Percentiles rank a stretch among this genome's conserved stretches.
phyloP scores from a whole-genome alignment of 2,888 invertebrate species.

The Dichetophora obliterata region DNA sequence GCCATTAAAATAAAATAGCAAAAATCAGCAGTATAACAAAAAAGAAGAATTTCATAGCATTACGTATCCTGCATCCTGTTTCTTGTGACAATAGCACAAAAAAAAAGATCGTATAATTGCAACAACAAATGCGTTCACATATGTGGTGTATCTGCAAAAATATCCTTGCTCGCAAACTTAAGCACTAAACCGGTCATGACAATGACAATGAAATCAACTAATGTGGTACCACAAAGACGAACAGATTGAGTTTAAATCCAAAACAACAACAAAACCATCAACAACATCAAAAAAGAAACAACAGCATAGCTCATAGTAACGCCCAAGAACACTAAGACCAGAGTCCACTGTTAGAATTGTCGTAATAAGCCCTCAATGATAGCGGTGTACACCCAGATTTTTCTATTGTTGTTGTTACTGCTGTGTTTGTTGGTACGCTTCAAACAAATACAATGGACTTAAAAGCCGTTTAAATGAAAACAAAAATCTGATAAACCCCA shows the following conservation, averaged over 20 bases:
- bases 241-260: conserved; percentile 11
- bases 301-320: no score
- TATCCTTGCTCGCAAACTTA: no score
- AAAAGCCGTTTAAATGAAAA: no score
- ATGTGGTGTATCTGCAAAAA: neutral
- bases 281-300: neutral
- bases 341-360: no score
- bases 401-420: no score
- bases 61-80: neutral
- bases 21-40: neutral
- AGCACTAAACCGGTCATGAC: neutral
- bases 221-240: neutral
- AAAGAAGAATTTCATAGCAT: neutral
- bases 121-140: neutral
- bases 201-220: conserved; percentile 11
- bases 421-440: no score
- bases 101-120: neutral
- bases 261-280: neutral
- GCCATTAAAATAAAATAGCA: neutral
- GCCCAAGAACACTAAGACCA: no score
- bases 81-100: neutral
- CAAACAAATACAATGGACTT: no score
- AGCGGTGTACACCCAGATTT: no score
- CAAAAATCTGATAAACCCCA: no score
- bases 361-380: no score